phyloP scores from a whole-genome alignment of 2,113 vertebrate genomes.

The Pseudorectes ferrugineus region DNA sequence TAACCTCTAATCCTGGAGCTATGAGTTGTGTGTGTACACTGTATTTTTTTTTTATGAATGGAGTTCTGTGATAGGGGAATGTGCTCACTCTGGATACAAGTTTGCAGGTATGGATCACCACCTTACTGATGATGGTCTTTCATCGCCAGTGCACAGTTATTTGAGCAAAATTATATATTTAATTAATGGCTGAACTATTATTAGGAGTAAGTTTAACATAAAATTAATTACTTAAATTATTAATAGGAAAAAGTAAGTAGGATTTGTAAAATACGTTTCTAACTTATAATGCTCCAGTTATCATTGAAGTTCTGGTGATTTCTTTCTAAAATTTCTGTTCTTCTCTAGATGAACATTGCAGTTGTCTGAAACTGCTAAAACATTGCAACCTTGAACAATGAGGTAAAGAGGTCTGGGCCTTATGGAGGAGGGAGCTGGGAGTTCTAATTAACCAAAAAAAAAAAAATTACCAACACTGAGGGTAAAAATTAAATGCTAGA shows the following conservation, averaged over 20 bases:
- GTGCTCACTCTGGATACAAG: not conserved
- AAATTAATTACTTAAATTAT: not conserved
- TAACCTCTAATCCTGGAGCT: not conserved
- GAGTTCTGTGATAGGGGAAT: not conserved
- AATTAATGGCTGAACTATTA: not conserved
- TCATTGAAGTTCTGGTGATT: not conserved
- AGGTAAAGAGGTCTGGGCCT: not conserved
- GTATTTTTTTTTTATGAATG: not conserved
- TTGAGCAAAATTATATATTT: not conserved
- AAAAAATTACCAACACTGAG: not conserved
- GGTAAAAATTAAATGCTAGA: not conserved
- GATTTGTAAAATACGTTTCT: not conserved
- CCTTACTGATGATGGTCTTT: not conserved
- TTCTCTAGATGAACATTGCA: rapidly evolving
- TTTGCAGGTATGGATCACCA: not conserved
- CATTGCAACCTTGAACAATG: not conserved
- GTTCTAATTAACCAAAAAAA: not conserved
- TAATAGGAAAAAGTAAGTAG: not conserved
- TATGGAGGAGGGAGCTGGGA: not conserved
- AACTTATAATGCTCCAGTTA: not conserved
- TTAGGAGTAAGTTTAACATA: not conserved
- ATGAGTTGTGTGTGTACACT: not conserved
- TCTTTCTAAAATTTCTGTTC: not conserved
- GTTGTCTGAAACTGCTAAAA: not conserved
- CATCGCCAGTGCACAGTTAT: not conserved